Evolutionary conservation across 2,113 vertebrate species (phyloP), one percentile per base, ranked within the genome.

Genomic region (Cyanistes caeruleus): DNA sequence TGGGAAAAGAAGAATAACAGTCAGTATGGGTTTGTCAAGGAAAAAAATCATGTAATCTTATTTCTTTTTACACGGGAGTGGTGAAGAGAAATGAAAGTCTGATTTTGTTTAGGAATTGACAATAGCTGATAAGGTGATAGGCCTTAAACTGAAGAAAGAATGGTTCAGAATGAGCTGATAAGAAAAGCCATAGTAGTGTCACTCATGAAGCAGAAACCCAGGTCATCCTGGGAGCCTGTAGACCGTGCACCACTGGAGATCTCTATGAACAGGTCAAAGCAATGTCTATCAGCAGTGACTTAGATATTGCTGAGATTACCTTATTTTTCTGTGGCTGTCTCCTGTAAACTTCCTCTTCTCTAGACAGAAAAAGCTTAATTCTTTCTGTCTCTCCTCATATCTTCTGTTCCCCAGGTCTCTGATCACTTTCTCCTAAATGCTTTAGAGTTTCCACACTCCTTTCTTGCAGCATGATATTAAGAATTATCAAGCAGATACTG

Each of bases 71-170:
- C 13, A 58, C 1, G 28, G 46, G 22, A 88, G 11, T 35, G 33
- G 44, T 51, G 59, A 83, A 77, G 12, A 92, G 76, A 88, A 94
- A 92, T 0, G 1, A 41, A 80, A 58, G 51, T 55, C 60, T 80
- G 59, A 65, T 77, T 94, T 92, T 93, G 51, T 65, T 86, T 90
- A 58, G 83, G 81, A 91, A 63, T 59, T 94, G 59, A 77, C 51
- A 19, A 27, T 48, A 15, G 25, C 41, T 73, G 58, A 83, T 79
- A 89, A 75, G 51, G 24, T 56, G 46, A 80, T 73, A 74, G 35
- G 56, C 21, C 74, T 84, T 93, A 75, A 93, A 72, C 48, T 89
- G 87, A 87, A 92, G 49, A 39, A 93, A 88, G 46, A 83, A 67
- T 39, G n/a, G 70, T 72, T 86, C 72, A 31, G 68, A 90, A 67